phyloP scores from a whole-genome alignment of 23 tunicate species.

The Halocynthia roretzi region DNA sequence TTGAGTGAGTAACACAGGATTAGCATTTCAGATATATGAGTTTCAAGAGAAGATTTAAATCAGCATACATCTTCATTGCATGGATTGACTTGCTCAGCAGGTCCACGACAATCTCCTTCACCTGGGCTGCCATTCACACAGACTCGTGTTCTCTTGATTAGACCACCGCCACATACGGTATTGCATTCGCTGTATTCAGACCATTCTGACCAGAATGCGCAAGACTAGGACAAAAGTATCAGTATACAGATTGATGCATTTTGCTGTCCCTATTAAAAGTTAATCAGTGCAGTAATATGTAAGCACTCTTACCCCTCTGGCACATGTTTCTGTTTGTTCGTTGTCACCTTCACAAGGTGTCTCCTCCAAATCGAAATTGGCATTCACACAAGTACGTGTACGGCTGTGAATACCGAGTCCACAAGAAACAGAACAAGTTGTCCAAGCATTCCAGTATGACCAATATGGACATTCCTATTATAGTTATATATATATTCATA shows the following conservation, averaged over 20 bases:
- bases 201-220: constrained; percentile 68
- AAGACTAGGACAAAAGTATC: neutral
- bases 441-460: constrained; percentile 36
- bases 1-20: neutral
- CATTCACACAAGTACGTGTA: constrained; percentile 37
- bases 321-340: neutral
- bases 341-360: constrained; percentile 17
- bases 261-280: too few species aligned
- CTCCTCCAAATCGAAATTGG: constrained; percentile 6
- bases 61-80: constrained; percentile 6
- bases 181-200: constrained; percentile 38
- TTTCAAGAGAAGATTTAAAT: neutral
- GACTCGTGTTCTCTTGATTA: constrained; percentile 23
- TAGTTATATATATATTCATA: constrained; percentile 11
- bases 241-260: too few species aligned
- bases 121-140: constrained; percentile 61
- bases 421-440: constrained; percentile 33
- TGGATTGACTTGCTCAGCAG: neutral
- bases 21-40: neutral
- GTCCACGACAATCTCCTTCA: constrained; percentile 48
- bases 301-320: too few species aligned
- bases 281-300: too few species aligned
- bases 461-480: constrained; percentile 45
- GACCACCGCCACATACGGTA: constrained; percentile 54
- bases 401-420: constrained; percentile 20